Conservation (phyloP, 2,888 invertebrate species). For the Andrena bicolor region DNA sequence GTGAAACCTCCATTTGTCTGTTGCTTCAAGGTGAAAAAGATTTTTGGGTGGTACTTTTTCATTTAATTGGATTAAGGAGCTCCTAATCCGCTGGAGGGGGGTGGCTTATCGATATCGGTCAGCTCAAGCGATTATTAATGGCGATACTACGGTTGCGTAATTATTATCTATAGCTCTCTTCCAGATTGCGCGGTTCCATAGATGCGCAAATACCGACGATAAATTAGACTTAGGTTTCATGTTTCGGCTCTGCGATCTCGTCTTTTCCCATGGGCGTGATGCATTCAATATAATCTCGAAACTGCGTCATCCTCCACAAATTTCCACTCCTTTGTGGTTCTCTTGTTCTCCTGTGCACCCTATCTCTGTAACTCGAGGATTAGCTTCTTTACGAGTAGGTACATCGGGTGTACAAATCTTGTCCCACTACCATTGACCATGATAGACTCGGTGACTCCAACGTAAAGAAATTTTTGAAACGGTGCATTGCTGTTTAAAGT, state of each 20-base stretch:
- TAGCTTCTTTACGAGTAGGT: too few species aligned
- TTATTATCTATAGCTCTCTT: conserved; percentile 51
- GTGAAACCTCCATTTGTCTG: too few species aligned
- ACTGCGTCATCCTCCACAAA: conserved; percentile 35
- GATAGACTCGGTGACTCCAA: too few species aligned
- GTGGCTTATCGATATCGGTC: neutral
- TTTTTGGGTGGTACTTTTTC: neutral
- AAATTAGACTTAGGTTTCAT: conserved; percentile 67
- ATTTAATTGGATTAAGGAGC: conserved; percentile 12
- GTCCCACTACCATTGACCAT: too few species aligned
- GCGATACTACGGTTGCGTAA: conserved; percentile 16
- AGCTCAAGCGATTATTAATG: conserved; percentile 26
- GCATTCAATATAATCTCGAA: conserved; percentile 64
- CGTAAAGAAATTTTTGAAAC: too few species aligned
- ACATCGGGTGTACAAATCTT: too few species aligned
- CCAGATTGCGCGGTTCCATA: neutral
- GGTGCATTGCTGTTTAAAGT: too few species aligned
- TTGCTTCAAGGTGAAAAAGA: neutral
- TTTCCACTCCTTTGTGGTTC: neutral
- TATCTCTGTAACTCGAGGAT: conserved; percentile 24
- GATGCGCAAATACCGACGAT: conserved; percentile 42
- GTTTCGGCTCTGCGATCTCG: conserved; percentile 48
- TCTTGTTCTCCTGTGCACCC: neutral
- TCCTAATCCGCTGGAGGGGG: neutral
- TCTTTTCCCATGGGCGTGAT: conserved; percentile 60